These are phyloP conservation scores for Phylloscopus trochilus DNA, from an alignment of 2,113 vertebrate species.

Conservation along the genomic window DNA sequence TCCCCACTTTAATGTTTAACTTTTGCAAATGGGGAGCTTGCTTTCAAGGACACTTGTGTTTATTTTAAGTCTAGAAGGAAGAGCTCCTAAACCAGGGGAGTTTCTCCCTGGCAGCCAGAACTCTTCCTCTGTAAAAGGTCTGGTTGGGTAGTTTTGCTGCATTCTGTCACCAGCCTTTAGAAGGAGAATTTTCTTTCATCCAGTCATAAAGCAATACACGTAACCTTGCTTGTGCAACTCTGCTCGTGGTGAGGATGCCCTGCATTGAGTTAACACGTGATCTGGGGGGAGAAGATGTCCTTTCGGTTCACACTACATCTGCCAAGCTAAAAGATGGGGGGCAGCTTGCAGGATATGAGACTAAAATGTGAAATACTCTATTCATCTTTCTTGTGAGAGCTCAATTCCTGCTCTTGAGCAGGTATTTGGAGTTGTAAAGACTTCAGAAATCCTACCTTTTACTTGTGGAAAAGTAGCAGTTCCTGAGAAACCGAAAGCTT, in stretches of 20 bases:
- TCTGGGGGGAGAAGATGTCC: not conserved
- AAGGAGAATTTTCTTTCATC: not conserved
- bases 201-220: not conserved
- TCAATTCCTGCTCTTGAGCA: not conserved
- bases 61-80: constrained; percentile 32
- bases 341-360: not conserved
- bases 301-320: not conserved
- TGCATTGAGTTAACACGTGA: fast-evolving
- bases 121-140: not conserved
- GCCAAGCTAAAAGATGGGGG: not conserved
- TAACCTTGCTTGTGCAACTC: not conserved
- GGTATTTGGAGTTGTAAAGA: not conserved
- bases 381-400: not conserved
- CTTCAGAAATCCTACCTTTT: not conserved
- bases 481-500: not conserved
- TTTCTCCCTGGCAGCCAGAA: not conserved
- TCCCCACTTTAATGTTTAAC: not conserved
- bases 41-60: constrained; percentile 1
- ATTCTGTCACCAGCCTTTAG: not conserved
- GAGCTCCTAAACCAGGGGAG: not conserved
- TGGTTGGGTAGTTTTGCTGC: not conserved
- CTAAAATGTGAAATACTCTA: not conserved
- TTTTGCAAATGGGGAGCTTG: not conserved
- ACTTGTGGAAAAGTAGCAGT: not conserved
- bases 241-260: not conserved